Conservation (phyloP, 2,888 invertebrate species). For the Mycogona germanica region DNA sequence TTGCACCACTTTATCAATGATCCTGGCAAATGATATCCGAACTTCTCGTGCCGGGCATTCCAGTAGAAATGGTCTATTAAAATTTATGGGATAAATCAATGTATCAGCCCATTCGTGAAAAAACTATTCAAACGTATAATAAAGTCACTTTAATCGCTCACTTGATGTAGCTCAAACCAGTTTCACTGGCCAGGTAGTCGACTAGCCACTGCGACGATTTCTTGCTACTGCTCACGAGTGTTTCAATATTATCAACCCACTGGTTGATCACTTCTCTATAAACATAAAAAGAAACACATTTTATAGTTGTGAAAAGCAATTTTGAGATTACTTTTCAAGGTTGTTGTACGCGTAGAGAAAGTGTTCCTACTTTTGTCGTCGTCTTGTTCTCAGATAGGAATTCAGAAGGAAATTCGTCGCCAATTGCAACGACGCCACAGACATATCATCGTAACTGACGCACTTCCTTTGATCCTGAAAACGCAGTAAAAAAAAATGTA, state of each 20-base stretch:
- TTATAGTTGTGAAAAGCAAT: background rate
- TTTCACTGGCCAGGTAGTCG: conserved; percentile 32
- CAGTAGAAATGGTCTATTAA: conserved; percentile 34
- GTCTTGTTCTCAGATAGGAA: conserved; percentile 36
- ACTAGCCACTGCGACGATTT: conserved; percentile 34
- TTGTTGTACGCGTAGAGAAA: background rate
- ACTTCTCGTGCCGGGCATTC: conserved; percentile 36
- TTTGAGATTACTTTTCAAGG: background rate
- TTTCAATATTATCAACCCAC: conserved; percentile 33
- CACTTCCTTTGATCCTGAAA: conserved; percentile 29
- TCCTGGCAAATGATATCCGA: conserved; percentile 32
- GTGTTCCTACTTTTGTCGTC: conserved; percentile 18
- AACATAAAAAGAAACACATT: conserved; percentile 3
- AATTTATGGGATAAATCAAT: conserved; percentile 3
- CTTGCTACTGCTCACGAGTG: conserved; percentile 29
- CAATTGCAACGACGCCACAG: conserved; percentile 26
- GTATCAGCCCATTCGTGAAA: background rate
- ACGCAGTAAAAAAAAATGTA: background rate
- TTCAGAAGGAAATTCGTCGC: conserved; percentile 36
- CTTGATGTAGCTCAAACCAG: conserved; percentile 33
- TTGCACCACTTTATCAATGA: conserved; percentile 32
- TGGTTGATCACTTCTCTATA: conserved; percentile 31
- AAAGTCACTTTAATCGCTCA: conserved; percentile 24
- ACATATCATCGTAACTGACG: conserved; percentile 16
- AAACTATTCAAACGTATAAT: background rate